phyloP scores from a whole-genome alignment of 1,140 invertebrate species.

The Drosophila kikkawai region DNA sequence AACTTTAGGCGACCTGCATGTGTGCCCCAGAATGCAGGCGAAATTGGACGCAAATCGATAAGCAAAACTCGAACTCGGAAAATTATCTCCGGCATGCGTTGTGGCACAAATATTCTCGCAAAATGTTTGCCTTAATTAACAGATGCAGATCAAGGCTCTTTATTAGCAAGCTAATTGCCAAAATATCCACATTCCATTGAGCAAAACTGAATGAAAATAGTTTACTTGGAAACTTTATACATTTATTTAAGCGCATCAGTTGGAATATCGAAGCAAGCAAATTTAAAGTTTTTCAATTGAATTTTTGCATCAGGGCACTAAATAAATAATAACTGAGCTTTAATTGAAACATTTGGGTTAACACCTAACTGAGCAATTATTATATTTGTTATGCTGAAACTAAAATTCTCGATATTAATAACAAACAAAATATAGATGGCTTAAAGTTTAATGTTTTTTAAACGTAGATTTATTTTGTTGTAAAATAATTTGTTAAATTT shows the following conservation, averaged over 20 bases:
- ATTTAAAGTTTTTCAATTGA: background rate
- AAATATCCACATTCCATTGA: conserved; percentile 18
- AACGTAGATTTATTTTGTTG: too few species aligned
- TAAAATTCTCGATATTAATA: background rate
- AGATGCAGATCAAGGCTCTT: conserved; percentile 47
- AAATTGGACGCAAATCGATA: conserved; percentile 48
- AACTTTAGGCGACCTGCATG: conserved; percentile 59
- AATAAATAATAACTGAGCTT: background rate
- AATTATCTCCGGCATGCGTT: conserved; percentile 36
- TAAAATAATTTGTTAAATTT: too few species aligned
- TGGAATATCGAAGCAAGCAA: background rate
- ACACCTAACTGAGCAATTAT: background rate
- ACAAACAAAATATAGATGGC: too few species aligned
- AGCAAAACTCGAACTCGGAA: conserved; percentile 36
- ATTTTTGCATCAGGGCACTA: background rate
- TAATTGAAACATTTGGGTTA: background rate
- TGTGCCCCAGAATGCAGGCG: conserved; percentile 28
- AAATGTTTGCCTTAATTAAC: conserved; percentile 56
- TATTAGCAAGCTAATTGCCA: conserved; percentile 44
- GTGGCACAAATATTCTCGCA: conserved; percentile 37
- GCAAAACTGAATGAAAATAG: conserved; percentile 2
- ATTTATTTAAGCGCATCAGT: background rate
- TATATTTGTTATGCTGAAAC: background rate
- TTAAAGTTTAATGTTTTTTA: too few species aligned
- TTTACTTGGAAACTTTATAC: background rate